phyloP scores from a whole-genome alignment of 35 echinoderm and acorn worm species.

The Stichopus chloronotus region DNA sequence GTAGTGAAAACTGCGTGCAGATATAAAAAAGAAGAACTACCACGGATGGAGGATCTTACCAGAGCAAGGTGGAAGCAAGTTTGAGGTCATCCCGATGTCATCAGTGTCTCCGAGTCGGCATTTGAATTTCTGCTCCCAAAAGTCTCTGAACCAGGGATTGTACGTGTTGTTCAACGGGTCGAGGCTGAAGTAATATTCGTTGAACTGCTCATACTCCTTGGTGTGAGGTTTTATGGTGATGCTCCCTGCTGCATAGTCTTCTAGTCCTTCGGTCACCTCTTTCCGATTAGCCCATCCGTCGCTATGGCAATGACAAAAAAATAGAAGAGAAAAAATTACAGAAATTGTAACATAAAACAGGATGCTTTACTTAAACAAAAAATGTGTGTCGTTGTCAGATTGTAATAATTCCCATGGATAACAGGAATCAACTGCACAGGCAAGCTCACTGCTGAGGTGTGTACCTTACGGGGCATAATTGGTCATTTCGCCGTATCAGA shows the following conservation, averaged over 20 bases:
- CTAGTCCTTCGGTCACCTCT: conserved; percentile 64
- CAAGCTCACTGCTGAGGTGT: too few relatives aligned
- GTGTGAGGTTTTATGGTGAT: conserved; percentile 93
- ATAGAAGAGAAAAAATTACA: conserved; percentile 18
- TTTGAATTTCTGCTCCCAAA: conserved; percentile 91
- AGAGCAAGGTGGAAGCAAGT: conserved; percentile 45
- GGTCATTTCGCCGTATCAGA: too few relatives aligned
- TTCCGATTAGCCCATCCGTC: conserved; percentile 93
- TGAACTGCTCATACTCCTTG: conserved; percentile 73
- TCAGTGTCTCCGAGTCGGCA: conserved; percentile 56
- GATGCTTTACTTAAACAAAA: too few relatives aligned
- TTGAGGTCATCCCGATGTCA: neutral
- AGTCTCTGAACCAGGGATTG: conserved; percentile 98
- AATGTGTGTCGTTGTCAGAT: too few relatives aligned
- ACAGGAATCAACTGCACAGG: too few relatives aligned
- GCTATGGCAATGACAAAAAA: conserved; percentile 50
- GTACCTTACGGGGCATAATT: too few relatives aligned
- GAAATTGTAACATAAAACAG: neutral
- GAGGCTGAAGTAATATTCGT: conserved; percentile 74
- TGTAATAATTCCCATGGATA: too few relatives aligned
- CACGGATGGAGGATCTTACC: too few relatives aligned
- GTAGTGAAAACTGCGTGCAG: too few relatives aligned
- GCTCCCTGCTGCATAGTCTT: conserved; percentile 75
- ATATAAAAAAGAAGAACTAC: too few relatives aligned
- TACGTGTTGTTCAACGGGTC: conserved; percentile 65